phyloP scores from a whole-genome alignment of 2,888 invertebrate species.

The Tryphoninae sp. region DNA sequence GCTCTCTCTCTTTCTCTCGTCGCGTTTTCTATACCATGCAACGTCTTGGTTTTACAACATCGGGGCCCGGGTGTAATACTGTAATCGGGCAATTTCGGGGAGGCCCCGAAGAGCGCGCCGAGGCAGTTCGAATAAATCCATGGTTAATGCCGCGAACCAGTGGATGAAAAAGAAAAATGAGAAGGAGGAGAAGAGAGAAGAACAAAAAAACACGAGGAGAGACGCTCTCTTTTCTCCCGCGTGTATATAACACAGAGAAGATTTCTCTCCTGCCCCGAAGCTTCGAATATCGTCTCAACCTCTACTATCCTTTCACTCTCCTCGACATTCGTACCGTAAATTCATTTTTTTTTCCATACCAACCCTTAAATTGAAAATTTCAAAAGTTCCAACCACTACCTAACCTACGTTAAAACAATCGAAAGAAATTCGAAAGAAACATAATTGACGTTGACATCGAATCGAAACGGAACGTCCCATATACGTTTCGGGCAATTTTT shows the following conservation, averaged over 20 bases:
- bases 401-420: neutral
- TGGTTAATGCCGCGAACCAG: constrained; percentile 75
- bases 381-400: neutral
- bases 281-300: constrained; percentile 39
- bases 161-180: constrained; percentile 46
- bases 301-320: neutral
- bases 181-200: constrained; percentile 39
- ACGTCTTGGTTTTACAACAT: constrained; percentile 66
- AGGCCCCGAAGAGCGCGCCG: constrained; percentile 62
- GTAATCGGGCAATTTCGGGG: constrained; percentile 80
- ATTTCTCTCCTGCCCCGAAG: constrained; percentile 52
- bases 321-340: neutral
- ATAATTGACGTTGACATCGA: neutral
- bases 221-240: constrained; percentile 44
- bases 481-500: neutral
- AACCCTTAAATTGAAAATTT: neutral
- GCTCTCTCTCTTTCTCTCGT: neutral
- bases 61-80: constrained; percentile 75
- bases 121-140: constrained; percentile 78
- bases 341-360: neutral
- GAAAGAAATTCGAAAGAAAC: neutral
- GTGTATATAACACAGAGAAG: constrained; percentile 39
- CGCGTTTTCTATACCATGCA: constrained; percentile 48
- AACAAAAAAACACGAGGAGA: constrained; percentile 57
- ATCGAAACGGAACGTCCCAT: neutral